Base-by-base conservation (phyloP, 2,797 vertebrate genomes). In the Tarsius wallacei region DNA sequence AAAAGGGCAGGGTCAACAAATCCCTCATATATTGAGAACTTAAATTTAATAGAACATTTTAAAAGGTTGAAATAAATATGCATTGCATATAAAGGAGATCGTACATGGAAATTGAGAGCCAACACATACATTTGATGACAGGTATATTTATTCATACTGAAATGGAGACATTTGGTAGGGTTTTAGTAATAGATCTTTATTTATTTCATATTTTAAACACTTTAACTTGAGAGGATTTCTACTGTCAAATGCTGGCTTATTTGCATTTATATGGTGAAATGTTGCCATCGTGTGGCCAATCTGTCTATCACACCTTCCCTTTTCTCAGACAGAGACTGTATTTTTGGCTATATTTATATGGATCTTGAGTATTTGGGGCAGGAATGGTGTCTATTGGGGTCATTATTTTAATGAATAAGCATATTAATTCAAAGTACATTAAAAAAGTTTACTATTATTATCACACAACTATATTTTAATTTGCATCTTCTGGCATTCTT, bases 281-380 rank as follows among this genome's bases (percentile, higher is more conserved):
- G 94, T 97, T 98, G 98, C 98, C 98, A 98, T 97, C 99, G 12
- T 95, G 98, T 95, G 98, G 98, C 78, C 85, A 31, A 1, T 73
- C 24, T 0, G 31, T 76, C 88, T 63, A 96, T n/a, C 94, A 92
- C 98, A 98, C 8, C 19, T 87, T 87, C 71, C 14, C 28, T 73
- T 80, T 70, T 57, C 84, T n/a, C 31, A 7, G 61, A 82, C 88
- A 59, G 17, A 53, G 28, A 8, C 31, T 55, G 9, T 15, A 33
- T 14, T 93, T 82, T 49, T 7, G 9, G 11, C 22, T 64, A 24
- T 61, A 88, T 96, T 66, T 66, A 42, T 51, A 28, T 14, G 15
- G 15, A 19, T 7, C 9, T 21, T 73, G 7, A 73, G 33, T 63
- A 26, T 70, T 84, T 82, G 73, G 24, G 8, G 12, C 16, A 89